Percentiles rank a stretch among this genome's conserved stretches.
Evolutionary conservation across 2,113 vertebrate genomes (phyloP).

Genomic region (Rhinoptilus africanus): DNA sequence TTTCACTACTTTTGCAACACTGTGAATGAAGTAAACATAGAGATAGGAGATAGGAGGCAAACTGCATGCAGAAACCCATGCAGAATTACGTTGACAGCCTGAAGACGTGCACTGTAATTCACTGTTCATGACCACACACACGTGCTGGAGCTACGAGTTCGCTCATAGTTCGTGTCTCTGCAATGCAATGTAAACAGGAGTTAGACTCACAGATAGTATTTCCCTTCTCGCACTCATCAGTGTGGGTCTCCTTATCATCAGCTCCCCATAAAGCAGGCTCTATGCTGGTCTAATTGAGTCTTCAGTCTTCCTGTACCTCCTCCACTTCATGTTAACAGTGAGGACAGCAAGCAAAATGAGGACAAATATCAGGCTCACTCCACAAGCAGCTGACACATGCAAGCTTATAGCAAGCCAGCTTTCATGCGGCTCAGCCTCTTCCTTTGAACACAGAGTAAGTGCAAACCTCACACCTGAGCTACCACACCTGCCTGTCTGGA

Average conservation of each 20-base stretch:
- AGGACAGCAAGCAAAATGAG: background rate
- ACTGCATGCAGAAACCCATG: background rate
- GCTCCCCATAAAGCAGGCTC: background rate
- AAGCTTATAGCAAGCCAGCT: background rate
- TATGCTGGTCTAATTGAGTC: background rate
- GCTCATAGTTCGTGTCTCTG: background rate
- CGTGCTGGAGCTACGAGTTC: background rate
- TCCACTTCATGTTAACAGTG: background rate
- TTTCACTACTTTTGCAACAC: background rate
- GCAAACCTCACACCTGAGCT: background rate
- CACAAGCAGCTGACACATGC: background rate
- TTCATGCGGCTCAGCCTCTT: background rate
- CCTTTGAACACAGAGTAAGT: background rate
- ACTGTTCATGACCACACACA: background rate
- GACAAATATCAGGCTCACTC: background rate
- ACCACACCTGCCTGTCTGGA: background rate
- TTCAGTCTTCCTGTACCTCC: background rate
- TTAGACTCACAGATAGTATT: rapidly evolving
- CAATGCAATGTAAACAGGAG: background rate
- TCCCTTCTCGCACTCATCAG: background rate
- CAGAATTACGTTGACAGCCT: background rate
- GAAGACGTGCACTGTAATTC: background rate
- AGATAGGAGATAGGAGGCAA: background rate
- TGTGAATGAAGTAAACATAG: background rate
- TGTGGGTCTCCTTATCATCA: background rate